Evolutionary conservation across 1,140 invertebrate species (phyloP).

Genomic region (Sitophilus oryzae): DNA sequence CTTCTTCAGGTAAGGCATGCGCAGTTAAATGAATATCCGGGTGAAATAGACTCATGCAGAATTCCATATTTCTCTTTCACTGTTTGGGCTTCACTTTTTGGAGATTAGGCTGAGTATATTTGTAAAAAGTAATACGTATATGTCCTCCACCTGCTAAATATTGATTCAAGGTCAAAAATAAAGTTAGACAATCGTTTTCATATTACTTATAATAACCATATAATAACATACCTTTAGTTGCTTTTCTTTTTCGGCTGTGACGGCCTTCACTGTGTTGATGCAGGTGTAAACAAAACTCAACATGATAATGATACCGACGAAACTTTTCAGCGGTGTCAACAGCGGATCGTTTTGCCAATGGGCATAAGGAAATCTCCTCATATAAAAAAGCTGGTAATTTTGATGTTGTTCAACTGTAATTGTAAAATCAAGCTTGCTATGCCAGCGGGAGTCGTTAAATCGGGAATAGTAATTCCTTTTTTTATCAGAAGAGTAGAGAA

Average conservation of each 20-base stretch:
- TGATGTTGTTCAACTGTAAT: not conserved
- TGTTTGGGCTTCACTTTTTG: too few relatives aligned
- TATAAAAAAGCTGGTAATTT: conserved; percentile 41
- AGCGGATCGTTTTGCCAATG: conserved; percentile 66
- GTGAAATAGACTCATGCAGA: too few relatives aligned
- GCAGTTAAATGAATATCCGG: too few relatives aligned
- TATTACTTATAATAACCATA: too few relatives aligned
- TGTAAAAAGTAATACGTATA: too few relatives aligned
- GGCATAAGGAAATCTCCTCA: conserved; percentile 70
- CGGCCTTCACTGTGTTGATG: conserved; percentile 69
- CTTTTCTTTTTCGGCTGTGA: conserved; percentile 57
- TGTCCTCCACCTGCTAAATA: too few relatives aligned
- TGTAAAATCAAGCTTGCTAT: not conserved
- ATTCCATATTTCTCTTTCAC: too few relatives aligned
- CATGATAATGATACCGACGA: conserved; percentile 70
- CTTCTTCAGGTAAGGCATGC: too few relatives aligned
- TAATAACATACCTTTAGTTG: conserved; percentile 57
- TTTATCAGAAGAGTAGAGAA: conserved; percentile 49
- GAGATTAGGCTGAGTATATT: too few relatives aligned
- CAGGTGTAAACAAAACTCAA: conserved; percentile 72
- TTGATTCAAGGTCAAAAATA: too few relatives aligned
- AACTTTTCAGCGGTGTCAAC: conserved; percentile 58
- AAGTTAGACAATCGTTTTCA: too few relatives aligned
- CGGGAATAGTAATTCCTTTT: not conserved
- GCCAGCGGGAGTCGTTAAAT: not conserved